phyloP scores from a whole-genome alignment of 2,888 invertebrate species.

The Vannuccia rotundouncinata region DNA sequence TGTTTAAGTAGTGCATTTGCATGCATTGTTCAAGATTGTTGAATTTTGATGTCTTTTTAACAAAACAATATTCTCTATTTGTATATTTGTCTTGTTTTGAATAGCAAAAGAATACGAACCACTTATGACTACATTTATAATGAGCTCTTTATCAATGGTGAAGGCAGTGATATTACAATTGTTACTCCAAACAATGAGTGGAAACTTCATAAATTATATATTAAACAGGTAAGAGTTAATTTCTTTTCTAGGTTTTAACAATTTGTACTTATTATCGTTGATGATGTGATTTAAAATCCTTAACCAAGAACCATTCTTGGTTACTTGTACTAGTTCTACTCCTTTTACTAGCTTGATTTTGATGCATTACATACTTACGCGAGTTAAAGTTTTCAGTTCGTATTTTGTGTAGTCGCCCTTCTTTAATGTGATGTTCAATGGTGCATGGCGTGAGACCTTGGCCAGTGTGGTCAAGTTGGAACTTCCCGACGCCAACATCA shows the following conservation, averaged over 20 bases:
- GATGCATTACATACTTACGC: no score
- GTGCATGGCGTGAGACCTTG: constrained; percentile 68
- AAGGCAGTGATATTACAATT: constrained; percentile 69
- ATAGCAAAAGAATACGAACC: constrained; percentile 64
- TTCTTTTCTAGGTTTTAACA: no score
- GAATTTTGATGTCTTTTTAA: no score
- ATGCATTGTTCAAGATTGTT: no score
- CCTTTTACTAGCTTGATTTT: no score
- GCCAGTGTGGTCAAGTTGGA: constrained; percentile 65
- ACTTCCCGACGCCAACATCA: constrained; percentile 68
- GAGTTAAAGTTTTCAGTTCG: no score
- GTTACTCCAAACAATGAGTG: constrained; percentile 67
- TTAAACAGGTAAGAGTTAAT: constrained; percentile 68
- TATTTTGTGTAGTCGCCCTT: constrained; percentile 68
- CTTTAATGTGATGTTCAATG: constrained; percentile 73
- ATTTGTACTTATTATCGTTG: no score
- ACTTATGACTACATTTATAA: constrained; percentile 74
- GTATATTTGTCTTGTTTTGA: constrained; percentile 39
- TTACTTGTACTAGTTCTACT: no score
- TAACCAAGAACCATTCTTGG: no score
- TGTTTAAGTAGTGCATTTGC: no score
- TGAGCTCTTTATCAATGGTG: constrained; percentile 68
- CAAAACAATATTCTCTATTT: no score
- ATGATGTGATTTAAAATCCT: no score
- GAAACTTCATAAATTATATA: constrained; percentile 70